Evolutionary conservation across 23 tunicate genomes (phyloP).

Genomic region (Clavelina lepadiformis): DNA sequence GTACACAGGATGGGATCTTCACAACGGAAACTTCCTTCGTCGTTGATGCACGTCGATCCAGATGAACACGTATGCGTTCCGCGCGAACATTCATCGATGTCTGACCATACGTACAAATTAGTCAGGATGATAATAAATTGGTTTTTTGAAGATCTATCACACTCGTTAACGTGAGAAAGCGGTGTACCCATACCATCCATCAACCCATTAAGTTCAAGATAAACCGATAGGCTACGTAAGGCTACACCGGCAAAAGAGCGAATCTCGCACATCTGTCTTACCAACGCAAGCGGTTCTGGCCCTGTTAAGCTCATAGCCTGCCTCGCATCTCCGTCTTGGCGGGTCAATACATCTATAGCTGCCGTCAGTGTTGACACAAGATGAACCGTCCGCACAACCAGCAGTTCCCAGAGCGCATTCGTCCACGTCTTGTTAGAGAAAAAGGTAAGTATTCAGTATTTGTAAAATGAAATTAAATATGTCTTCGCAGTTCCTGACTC

Average conservation of each 20-base stretch:
- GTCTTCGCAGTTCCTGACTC: too few species aligned
- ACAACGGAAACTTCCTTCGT: slow-evolving; percentile 72
- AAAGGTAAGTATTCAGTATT: background rate
- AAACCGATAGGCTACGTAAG: too few species aligned
- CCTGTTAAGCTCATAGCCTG: slow-evolving; percentile 45
- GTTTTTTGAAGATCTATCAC: too few species aligned
- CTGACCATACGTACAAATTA: slow-evolving; percentile 22
- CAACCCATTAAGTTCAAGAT: too few species aligned
- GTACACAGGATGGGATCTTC: slow-evolving; percentile 66
- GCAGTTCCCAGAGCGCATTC: slow-evolving; percentile 49
- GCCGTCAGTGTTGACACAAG: slow-evolving; percentile 81
- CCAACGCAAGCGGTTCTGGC: slow-evolving; percentile 24
- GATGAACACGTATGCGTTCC: slow-evolving; percentile 62
- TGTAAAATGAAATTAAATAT: background rate
- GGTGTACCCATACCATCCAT: too few species aligned
- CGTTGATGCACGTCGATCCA: slow-evolving; percentile 86
- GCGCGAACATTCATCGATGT: slow-evolving; percentile 66
- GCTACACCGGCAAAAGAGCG: too few species aligned
- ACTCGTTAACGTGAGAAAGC: too few species aligned
- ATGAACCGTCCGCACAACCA: slow-evolving; percentile 34
- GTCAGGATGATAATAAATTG: background rate
- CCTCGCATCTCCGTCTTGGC: slow-evolving; percentile 33
- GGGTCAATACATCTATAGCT: slow-evolving; percentile 59
- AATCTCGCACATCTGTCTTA: slow-evolving; percentile 22
- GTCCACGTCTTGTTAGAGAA: slow-evolving; percentile 58